These are phyloP conservation scores for Hapalemur alaotrensis DNA, from an alignment of 2,797 vertebrate species.

Conservation along the genomic window DNA sequence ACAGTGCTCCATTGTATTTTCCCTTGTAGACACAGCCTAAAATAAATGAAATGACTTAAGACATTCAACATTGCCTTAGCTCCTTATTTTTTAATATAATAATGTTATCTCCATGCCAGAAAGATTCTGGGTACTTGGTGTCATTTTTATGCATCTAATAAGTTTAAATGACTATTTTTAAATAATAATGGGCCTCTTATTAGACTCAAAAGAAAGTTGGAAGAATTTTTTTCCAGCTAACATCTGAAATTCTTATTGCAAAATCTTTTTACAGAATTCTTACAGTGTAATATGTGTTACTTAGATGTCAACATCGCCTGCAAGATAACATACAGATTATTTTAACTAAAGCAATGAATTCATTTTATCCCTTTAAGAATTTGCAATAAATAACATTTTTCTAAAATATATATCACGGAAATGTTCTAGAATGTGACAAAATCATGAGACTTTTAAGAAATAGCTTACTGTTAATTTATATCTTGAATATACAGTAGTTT, in stretches of 20 bases:
- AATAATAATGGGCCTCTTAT: slow-evolving; percentile 53
- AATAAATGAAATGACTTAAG: background rate
- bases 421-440: slow-evolving; percentile 10
- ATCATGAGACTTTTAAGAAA: background rate
- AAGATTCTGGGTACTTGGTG: slow-evolving; percentile 37
- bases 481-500: background rate
- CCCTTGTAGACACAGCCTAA: background rate
- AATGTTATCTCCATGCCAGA: background rate
- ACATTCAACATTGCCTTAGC: background rate
- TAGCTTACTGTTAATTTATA: background rate
- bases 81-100: background rate
- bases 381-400: background rate
- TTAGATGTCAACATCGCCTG: slow-evolving; percentile 46
- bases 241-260: slow-evolving; percentile 54
- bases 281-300: slow-evolving; percentile 47
- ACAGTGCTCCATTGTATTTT: background rate
- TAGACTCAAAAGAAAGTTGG: slow-evolving; percentile 53
- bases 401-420: slow-evolving; percentile 7
- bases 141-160: slow-evolving; percentile 62
- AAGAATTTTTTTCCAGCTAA: slow-evolving; percentile 34
- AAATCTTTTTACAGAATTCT: slow-evolving; percentile 46
- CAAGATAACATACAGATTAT: slow-evolving; percentile 3
- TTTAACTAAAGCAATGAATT: slow-evolving; percentile 38
- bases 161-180: slow-evolving; percentile 65
- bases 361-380: slow-evolving; percentile 24